phyloP scores from a whole-genome alignment of 1,140 invertebrate genomes.

The Lamellibrachia luymesi region DNA sequence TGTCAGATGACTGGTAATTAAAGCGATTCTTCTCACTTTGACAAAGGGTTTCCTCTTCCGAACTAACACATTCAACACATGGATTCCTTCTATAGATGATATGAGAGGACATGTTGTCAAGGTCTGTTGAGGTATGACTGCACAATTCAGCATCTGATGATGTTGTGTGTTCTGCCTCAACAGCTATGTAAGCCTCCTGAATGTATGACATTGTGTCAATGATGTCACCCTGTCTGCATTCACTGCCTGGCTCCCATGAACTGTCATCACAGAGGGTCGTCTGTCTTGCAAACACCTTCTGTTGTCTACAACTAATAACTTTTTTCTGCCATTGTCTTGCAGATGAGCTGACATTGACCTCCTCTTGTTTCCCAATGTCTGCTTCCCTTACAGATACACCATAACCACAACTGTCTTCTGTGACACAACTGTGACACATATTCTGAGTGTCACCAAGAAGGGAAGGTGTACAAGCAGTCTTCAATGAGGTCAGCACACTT shows the following conservation, averaged over 20 bases:
- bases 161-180: neutral
- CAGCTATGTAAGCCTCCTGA: neutral
- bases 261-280: neutral
- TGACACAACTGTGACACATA: neutral
- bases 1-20: neutral
- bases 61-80: neutral
- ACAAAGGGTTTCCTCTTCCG: neutral
- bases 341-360: neutral
- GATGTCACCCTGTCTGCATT: neutral
- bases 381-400: too few relatives aligned
- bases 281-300: neutral
- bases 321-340: neutral
- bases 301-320: neutral
- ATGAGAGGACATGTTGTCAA: neutral
- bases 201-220: neutral
- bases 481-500: neutral
- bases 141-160: neutral
- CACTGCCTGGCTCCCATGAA: too few relatives aligned
- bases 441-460: neutral
- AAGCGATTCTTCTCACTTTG: neutral
- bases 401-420: too few relatives aligned
- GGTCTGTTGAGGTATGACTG: neutral
- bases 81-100: neutral
- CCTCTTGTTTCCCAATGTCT: neutral
- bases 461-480: neutral